Percentiles rank a stretch among this genome's conserved stretches.
Evolutionary conservation across 1,140 invertebrate species (phyloP).

Genomic region (Hyles euphorbiae): DNA sequence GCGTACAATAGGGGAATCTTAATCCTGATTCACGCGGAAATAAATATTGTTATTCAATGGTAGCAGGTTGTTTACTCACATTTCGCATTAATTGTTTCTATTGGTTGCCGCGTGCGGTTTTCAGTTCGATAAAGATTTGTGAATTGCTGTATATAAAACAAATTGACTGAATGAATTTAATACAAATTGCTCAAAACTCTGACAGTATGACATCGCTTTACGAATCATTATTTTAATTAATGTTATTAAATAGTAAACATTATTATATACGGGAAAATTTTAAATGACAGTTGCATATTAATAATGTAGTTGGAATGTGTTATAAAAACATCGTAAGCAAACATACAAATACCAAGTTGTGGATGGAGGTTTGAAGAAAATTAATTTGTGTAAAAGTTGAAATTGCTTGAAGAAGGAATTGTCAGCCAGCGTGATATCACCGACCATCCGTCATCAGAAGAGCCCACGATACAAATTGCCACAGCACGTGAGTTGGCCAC

Average conservation of each 20-base stretch:
- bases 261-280: too few species aligned
- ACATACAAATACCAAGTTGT: too few species aligned
- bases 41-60: conserved; percentile 43
- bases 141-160: conserved; percentile 17
- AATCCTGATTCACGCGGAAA: conserved; percentile 48
- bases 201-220: background rate
- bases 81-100: conserved; percentile 44
- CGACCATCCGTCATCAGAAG: too few species aligned
- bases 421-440: too few species aligned
- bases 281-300: too few species aligned
- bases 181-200: conserved; percentile 11
- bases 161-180: conserved; percentile 9
- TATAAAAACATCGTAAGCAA: conserved; percentile 1
- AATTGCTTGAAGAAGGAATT: too few species aligned
- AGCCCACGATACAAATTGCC: background rate
- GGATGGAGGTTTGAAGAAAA: background rate
- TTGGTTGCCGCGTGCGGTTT: conserved; percentile 24
- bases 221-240: too few species aligned
- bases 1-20: conserved; percentile 43
- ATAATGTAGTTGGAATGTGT: background rate
- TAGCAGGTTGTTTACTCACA: conserved; percentile 47
- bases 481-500: conserved; percentile 56
- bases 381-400: background rate
- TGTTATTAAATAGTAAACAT: too few species aligned
- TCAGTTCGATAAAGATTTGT: conserved; percentile 12